These are phyloP conservation scores for Adela reaumurella DNA, from an alignment of 2,888 invertebrate species.

Conservation along the genomic window DNA sequence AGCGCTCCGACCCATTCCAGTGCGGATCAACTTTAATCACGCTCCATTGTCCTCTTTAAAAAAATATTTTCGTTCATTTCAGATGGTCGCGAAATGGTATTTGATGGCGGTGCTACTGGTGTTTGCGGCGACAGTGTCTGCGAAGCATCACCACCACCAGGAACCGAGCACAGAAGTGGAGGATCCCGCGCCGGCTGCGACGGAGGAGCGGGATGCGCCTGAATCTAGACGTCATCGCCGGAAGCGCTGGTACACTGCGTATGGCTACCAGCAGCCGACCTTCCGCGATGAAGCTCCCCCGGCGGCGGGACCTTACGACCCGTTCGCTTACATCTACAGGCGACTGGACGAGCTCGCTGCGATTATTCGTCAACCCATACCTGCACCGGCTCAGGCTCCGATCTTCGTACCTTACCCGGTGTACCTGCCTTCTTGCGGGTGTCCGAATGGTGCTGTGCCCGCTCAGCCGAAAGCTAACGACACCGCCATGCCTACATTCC, in stretches of 20 bases:
- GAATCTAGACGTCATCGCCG: slow-evolving; percentile 23
- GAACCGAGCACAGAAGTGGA: not conserved
- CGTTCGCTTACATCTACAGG: slow-evolving; percentile 25
- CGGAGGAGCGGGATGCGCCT: not conserved
- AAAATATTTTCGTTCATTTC: slow-evolving; percentile 6
- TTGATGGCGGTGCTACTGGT: slow-evolving; percentile 21
- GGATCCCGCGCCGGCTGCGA: slow-evolving; percentile 6
- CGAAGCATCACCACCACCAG: slow-evolving; percentile 7
- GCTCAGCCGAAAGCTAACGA: slow-evolving; percentile 8
- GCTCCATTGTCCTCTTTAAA: no score
- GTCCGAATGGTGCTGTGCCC: not conserved
- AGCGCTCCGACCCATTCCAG: no score
- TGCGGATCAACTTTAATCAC: no score
- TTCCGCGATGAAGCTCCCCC: slow-evolving; percentile 27
- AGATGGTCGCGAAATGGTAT: slow-evolving; percentile 28
- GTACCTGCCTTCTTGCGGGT: slow-evolving; percentile 20
- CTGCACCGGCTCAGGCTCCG: slow-evolving; percentile 22
- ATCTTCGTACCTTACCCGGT: slow-evolving; percentile 36
- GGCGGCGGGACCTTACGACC: slow-evolving; percentile 20
- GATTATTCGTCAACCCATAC: slow-evolving; percentile 20
- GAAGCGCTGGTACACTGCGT: slow-evolving; percentile 26
- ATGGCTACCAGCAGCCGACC: slow-evolving; percentile 18
- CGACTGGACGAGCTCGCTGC: slow-evolving; percentile 30
- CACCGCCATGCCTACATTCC: slow-evolving; percentile 5
- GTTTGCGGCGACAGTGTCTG: slow-evolving; percentile 21